Conservation (phyloP, 2,888 invertebrate genomes). For the Drosophila pseudotakahashii region DNA sequence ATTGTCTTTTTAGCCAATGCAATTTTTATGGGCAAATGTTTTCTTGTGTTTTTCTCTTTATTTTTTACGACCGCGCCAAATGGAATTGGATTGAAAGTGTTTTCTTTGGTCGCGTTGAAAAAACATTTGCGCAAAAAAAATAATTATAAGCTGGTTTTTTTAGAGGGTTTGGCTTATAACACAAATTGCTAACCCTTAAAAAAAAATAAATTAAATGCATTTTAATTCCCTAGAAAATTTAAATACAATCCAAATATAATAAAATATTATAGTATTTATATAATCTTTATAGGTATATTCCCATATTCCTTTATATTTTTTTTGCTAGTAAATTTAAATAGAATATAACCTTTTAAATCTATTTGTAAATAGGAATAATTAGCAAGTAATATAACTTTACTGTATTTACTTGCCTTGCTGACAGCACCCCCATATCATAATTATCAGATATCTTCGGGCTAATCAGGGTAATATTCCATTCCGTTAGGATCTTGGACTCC, state of each 20-base stretch:
- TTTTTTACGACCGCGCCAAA: constrained; percentile 3
- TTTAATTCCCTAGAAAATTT: no score
- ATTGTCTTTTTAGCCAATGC: constrained; percentile 29
- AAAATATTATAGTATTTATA: no score
- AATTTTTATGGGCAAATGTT: constrained; percentile 36
- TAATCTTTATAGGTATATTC: no score
- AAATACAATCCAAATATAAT: no score
- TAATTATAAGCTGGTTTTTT: background rate
- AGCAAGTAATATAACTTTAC: background rate
- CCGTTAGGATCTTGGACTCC: background rate
- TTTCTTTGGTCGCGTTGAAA: constrained; percentile 9
- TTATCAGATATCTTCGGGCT: background rate
- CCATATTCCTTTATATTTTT: no score
- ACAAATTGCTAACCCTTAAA: no score
- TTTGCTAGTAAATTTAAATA: no score
- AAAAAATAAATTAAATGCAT: no score
- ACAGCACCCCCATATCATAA: constrained; percentile 17
- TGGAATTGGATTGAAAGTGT: constrained; percentile 7
- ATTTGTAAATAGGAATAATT: background rate
- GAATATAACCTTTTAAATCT: no score
- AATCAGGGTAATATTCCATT: background rate
- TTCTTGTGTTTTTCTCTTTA: constrained; percentile 7
- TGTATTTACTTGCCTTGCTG: background rate
- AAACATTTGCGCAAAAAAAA: constrained; percentile 20
- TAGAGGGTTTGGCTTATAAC: no score